Conservation (phyloP, 2,888 invertebrate species). For the Hydropsyche betteni region DNA sequence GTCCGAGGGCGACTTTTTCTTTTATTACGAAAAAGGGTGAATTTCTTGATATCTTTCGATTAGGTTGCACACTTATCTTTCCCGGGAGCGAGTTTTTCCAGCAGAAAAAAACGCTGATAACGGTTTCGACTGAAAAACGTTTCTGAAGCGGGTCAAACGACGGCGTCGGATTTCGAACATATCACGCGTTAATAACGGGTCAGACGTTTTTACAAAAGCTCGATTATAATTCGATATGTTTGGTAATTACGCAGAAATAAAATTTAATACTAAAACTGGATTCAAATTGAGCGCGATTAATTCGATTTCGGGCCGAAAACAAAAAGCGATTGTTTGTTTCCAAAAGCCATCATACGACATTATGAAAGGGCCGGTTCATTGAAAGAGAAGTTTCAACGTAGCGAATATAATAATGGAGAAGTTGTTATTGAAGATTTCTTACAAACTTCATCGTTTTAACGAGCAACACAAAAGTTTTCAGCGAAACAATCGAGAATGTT, state of each 20-base stretch:
- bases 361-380: conserved; percentile 1
- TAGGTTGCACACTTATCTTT: conserved; percentile 6
- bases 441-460: conserved; percentile 23
- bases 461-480: conserved; percentile 23
- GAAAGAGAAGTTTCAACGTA: conserved; percentile 22
- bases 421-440: conserved; percentile 25
- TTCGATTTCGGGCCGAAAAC: not conserved
- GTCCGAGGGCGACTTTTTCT: conserved; percentile 2
- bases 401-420: conserved; percentile 22
- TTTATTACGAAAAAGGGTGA: not conserved
- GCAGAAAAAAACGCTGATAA: not conserved
- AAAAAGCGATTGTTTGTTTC: not conserved
- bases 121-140: conserved; percentile 6
- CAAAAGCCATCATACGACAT: conserved; percentile 2
- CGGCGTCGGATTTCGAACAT: not conserved
- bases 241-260: not conserved
- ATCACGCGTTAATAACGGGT: conserved; percentile 13
- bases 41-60: conserved; percentile 14
- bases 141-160: not conserved
- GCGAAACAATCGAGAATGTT: conserved; percentile 7
- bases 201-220: conserved; percentile 6
- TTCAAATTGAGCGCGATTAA: not conserved
- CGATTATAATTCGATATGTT: not conserved
- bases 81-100: conserved; percentile 4
- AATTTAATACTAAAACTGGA: not conserved